Evolutionary conservation across 2,888 invertebrate genomes (phyloP).

Genomic region (Andrena flavipes): DNA sequence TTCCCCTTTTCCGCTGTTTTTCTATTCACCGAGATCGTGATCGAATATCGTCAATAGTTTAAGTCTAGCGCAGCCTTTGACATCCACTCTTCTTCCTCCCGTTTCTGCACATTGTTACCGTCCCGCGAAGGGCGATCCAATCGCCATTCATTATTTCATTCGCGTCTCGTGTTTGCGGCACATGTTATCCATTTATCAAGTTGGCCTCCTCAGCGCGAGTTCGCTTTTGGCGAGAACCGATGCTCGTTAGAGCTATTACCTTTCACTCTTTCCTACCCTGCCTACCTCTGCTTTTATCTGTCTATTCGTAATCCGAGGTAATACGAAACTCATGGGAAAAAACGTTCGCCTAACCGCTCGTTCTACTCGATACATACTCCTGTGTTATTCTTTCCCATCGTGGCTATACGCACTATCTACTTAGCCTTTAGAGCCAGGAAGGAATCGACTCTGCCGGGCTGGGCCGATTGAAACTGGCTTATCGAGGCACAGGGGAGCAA

Average conservation of each 20-base stretch:
- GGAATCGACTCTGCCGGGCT: background rate
- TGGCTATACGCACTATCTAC: too few species aligned
- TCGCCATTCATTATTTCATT: background rate
- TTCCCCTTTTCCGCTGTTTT: background rate
- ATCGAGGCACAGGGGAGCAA: background rate
- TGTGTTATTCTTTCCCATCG: too few species aligned
- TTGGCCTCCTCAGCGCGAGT: background rate
- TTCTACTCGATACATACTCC: too few species aligned
- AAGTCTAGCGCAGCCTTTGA: too few species aligned
- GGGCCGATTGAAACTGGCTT: background rate
- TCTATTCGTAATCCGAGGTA: background rate
- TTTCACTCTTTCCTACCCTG: background rate
- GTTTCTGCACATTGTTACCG: background rate
- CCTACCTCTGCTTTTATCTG: background rate
- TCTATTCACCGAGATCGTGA: conserved; percentile 5
- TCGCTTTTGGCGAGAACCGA: background rate
- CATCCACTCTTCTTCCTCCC: too few species aligned
- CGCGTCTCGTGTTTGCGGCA: background rate
- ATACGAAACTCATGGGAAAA: background rate
- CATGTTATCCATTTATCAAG: background rate
- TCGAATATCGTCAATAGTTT: background rate
- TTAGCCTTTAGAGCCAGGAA: background rate
- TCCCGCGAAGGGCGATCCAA: background rate
- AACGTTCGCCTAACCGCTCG: background rate
- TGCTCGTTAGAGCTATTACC: background rate